phyloP scores from a whole-genome alignment of 2,888 invertebrate genomes.

The Callinectes sapidus region DNA sequence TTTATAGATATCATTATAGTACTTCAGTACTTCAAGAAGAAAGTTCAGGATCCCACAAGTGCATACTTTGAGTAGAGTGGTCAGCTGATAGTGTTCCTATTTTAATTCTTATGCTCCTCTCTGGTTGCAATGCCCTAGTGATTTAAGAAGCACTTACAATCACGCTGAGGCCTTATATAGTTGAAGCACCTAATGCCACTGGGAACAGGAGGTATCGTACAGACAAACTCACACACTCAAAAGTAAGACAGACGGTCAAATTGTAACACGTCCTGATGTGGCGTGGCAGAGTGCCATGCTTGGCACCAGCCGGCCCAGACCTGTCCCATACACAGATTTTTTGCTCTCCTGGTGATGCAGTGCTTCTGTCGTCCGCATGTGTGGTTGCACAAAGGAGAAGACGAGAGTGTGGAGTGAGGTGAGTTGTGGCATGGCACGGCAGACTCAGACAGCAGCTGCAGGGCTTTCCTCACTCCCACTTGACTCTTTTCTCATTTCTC shows the following conservation, averaged over 20 bases:
- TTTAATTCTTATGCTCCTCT: slow-evolving; percentile 38
- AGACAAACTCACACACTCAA: neutral
- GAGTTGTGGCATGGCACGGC: neutral
- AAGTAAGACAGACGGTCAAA: neutral
- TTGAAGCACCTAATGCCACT: slow-evolving; percentile 47
- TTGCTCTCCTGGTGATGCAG: slow-evolving; percentile 53
- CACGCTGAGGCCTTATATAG: slow-evolving; percentile 56
- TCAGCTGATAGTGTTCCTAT: slow-evolving; percentile 45
- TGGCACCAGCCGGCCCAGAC: neutral
- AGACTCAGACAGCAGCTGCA: neutral
- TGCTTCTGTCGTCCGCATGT: slow-evolving; percentile 56
- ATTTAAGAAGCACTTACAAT: slow-evolving; percentile 58
- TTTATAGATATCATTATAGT: slow-evolving; percentile 40
- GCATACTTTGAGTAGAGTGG: slow-evolving; percentile 39
- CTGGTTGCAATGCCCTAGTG: slow-evolving; percentile 48
- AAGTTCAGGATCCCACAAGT: slow-evolving; percentile 32
- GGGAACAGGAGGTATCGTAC: slow-evolving; percentile 5
- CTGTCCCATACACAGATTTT: neutral
- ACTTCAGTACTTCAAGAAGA: neutral
- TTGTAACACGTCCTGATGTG: neutral
- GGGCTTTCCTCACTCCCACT: slow-evolving; percentile 33
- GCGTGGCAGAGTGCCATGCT: neutral
- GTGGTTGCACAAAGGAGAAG: slow-evolving; percentile 49
- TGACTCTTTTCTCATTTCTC: slow-evolving; percentile 45
- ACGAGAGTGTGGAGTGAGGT: neutral